These are phyloP conservation scores for Tarsius wallacei DNA, from an alignment of 2,797 vertebrate genomes.

Conservation along the genomic window DNA sequence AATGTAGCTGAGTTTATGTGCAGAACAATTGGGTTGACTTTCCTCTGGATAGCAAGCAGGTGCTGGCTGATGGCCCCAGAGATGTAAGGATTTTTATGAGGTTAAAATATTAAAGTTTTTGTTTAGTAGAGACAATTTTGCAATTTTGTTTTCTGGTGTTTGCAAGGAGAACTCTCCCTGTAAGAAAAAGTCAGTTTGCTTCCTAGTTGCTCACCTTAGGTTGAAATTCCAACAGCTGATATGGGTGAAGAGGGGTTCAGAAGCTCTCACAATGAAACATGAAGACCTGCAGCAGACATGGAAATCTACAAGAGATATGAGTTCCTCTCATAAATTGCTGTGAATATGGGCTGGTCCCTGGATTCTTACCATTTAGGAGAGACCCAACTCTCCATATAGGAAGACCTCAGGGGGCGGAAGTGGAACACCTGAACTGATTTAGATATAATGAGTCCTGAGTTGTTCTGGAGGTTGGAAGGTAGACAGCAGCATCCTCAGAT, in stretches of 20 bases:
- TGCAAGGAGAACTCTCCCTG: background rate
- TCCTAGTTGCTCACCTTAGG: background rate
- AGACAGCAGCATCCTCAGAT: background rate
- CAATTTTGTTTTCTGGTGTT: background rate
- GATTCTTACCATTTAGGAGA: background rate
- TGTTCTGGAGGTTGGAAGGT: background rate
- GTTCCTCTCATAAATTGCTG: background rate
- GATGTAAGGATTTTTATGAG: background rate
- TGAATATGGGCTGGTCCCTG: background rate
- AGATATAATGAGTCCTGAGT: background rate
- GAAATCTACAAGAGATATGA: background rate
- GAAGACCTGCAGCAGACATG: background rate
- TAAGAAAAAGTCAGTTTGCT: background rate
- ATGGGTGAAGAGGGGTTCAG: background rate
- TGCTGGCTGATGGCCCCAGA: background rate
- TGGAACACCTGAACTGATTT: background rate
- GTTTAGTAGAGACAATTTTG: background rate
- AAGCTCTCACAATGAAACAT: background rate
- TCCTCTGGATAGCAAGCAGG: background rate
- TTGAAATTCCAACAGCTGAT: background rate
- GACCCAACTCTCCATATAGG: accelerated
- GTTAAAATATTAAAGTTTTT: background rate
- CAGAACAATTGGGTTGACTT: background rate
- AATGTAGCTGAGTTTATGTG: background rate
- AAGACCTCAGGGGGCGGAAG: background rate